Evolutionary conservation across 2,888 invertebrate genomes (phyloP), one percentile per base, ranked within the genome.

Genomic region (Scelioninae gen. 2): DNA sequence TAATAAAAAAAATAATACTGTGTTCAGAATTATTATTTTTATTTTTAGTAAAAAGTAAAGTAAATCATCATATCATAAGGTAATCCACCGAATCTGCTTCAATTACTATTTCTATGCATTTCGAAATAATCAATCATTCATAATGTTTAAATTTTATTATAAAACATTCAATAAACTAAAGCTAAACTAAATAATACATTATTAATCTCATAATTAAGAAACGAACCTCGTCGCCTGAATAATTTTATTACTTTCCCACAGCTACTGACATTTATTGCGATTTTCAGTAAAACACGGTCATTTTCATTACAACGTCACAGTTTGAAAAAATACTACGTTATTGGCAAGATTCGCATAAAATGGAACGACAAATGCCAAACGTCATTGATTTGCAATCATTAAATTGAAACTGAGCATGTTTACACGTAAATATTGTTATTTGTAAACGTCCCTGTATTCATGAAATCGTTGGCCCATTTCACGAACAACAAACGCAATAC

Each of bases 261-360:
- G 35, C 50, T 50, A 52, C 35, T 52, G 22, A 52, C 52, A 52
- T 52, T 52, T 37, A 52, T 52, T 52, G 52, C 52, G n/a, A 52
- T 52, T 52, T 52, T 37, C 35, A 52, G 52, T 52, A 52, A 37
- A 52, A 37, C 52, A 52, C 52, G 37, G 35, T 52, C 52, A 7
- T 22, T 52, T 37, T 50, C 22, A 33, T 48, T 31, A 22, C 50
- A 33, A 33, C 35, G 52, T 37, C 19, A 35, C 15, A 46, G 11
- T 46, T 52, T 52, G 9, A 37, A 37, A 52, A 52, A 37, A 37
- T 37, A 33, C 50, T 50, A 50, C 16, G n/a, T 37, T 37, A 52
- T 37, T 52, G 37, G 52, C 52, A 52, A 52, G 50, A 37, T 33
- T 33, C 33, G 33, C 33, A 10, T 33, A 31, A 33, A 18, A n/a